Conservation (phyloP, 2,888 invertebrate genomes). For the Drosophila paucipuncta region DNA sequence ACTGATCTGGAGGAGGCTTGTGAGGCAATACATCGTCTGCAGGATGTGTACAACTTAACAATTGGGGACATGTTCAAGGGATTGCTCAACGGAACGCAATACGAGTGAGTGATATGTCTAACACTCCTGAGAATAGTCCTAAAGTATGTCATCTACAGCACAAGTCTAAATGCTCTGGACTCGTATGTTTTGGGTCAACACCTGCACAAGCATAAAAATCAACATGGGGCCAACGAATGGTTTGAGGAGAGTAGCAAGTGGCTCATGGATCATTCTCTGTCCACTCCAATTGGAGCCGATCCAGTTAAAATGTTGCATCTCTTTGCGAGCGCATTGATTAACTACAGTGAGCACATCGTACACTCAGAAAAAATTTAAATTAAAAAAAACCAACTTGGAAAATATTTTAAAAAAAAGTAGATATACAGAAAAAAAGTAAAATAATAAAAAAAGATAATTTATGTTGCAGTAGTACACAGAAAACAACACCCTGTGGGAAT, state of each 20-base stretch:
- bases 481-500: no score
- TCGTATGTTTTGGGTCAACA: slow-evolving; percentile 64
- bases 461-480: no score
- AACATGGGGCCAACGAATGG: slow-evolving; percentile 63
- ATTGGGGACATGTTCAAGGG: slow-evolving; percentile 93
- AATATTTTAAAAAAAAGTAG: neutral
- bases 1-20: slow-evolving; percentile 97
- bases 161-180: slow-evolving; percentile 63
- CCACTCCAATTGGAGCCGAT: slow-evolving; percentile 7
- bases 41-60: slow-evolving; percentile 94
- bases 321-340: slow-evolving; percentile 52
- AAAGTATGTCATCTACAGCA: slow-evolving; percentile 37
- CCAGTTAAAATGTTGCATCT: slow-evolving; percentile 43
- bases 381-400: neutral
- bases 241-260: slow-evolving; percentile 47
- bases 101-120: slow-evolving; percentile 86
- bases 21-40: slow-evolving; percentile 94
- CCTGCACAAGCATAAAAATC: slow-evolving; percentile 27
- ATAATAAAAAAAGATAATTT: no score
- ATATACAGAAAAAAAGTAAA: no score
- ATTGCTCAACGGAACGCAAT: slow-evolving; percentile 91
- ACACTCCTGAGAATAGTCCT: neutral
- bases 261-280: slow-evolving; percentile 17
- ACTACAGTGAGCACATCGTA: slow-evolving; percentile 57
- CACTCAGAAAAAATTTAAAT: no score